Evolutionary conservation across 2,888 invertebrate genomes (phyloP), one percentile per base, ranked within the genome.

Genomic region (Drosophila multiciliata): DNA sequence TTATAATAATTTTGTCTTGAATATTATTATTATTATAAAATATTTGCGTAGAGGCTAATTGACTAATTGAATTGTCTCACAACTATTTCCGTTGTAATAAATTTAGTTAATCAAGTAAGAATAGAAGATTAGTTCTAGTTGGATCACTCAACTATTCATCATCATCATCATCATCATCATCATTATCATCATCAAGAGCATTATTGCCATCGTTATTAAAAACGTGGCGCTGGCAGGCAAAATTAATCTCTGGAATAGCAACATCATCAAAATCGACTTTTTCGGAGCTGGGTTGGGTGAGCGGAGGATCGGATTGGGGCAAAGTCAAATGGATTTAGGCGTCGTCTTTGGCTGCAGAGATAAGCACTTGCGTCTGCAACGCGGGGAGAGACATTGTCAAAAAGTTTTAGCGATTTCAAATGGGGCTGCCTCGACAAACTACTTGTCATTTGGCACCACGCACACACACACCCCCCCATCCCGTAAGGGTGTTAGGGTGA

Each of bases 381-480:
- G 67, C 67, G 66, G 74, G 63, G 54, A 52, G 69, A 62, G 65
- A 69, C 73, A 77, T 80, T 82, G 80, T 80, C 83, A 82, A 81
- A 80, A 82, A 81, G 73, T 81, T 81, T 82, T 76, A 81, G 83
- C 77, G 80, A 82, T 82, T 81, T 80, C 68, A 54, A 75, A 75
- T 78, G 68, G 62, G 55, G 75, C 53, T 75, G 78, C 67, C 64
- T 75, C 50, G 74, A 64, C 79, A 75, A 78, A 75, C 82, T 75
- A 82, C 75, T 82, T 75, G 79, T 69, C 75, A 73, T 79, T 54
- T 45, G 45, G 26, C 11, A 23, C 2, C 11, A 11, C 23, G 7
- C 17, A 4, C 1, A 8, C 11, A 3, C 17, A 6, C 6, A 5
- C 35, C 6, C 40, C 9, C n/a, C 17, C 64, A 36, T 50, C 74